Conservation (phyloP, 2,888 invertebrate species). For the Aphidius colemani region DNA sequence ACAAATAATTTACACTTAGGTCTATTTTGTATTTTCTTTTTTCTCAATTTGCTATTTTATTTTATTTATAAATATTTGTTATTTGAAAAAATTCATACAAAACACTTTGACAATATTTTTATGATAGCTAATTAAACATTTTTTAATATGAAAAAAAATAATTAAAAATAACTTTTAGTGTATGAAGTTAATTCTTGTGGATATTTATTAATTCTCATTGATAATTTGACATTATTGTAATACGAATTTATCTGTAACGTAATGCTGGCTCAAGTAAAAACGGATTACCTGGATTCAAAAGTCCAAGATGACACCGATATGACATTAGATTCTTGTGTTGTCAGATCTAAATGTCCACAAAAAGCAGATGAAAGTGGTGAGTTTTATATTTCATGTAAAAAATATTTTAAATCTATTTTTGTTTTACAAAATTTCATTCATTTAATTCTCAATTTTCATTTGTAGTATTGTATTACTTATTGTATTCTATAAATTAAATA, state of each 20-base stretch:
- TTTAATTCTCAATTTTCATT: too few relatives aligned
- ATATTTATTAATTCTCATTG: background rate
- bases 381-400: constrained; percentile 9
- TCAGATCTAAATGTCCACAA: constrained; percentile 34
- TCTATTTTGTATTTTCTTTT: background rate
- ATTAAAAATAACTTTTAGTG: too few relatives aligned
- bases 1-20: background rate
- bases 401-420: background rate
- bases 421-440: too few relatives aligned
- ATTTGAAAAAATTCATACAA: too few relatives aligned
- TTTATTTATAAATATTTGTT: too few relatives aligned
- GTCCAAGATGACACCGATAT: constrained; percentile 38
- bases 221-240: background rate
- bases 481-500: too few relatives aligned
- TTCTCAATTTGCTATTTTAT: background rate
- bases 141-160: too few relatives aligned
- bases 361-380: constrained; percentile 40
- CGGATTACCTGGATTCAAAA: constrained; percentile 40
- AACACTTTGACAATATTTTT: too few relatives aligned
- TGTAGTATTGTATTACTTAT: too few relatives aligned
- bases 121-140: too few relatives aligned
- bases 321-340: constrained; percentile 40
- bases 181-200: too few relatives aligned
- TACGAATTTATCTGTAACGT: constrained; percentile 2
- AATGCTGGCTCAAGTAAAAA: constrained; percentile 45